Conservation (phyloP, 2,113 vertebrate species). For the Microtus montanus region DNA sequence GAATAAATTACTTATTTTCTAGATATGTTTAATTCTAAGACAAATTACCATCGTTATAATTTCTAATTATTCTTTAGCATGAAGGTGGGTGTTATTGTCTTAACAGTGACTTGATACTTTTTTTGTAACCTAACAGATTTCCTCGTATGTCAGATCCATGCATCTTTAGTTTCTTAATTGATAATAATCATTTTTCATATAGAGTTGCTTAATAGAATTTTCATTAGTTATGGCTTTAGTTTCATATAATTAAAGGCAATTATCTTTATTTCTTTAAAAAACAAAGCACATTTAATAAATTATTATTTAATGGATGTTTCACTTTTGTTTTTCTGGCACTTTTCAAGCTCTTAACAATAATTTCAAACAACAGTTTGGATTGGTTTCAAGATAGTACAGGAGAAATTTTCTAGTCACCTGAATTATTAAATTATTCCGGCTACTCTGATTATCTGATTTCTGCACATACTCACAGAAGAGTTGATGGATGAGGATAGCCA, state of each 20-base stretch:
- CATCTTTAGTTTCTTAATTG: slow-evolving; percentile 36
- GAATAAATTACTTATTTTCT: slow-evolving; percentile 2
- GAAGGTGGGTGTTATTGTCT: background rate
- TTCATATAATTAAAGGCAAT: background rate
- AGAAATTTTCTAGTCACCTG: slow-evolving; percentile 45
- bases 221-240: slow-evolving; percentile 2
- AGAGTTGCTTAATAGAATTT: background rate
- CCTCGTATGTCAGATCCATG: background rate
- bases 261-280: slow-evolving; percentile 4
- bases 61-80: background rate
- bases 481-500: background rate
- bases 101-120: background rate
- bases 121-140: background rate
- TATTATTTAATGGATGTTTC: slow-evolving; percentile 23
- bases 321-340: slow-evolving; percentile 41
- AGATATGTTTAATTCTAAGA: background rate
- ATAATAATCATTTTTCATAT: background rate
- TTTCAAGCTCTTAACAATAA: slow-evolving; percentile 20
- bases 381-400: slow-evolving; percentile 31
- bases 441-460: slow-evolving; percentile 40
- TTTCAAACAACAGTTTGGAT: slow-evolving; percentile 42
- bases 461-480: slow-evolving; percentile 10
- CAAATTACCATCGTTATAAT: background rate
- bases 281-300: background rate
- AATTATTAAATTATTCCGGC: slow-evolving; percentile 44